Evolutionary conservation across 2,888 invertebrate species (phyloP).

Genomic region (Volucella inanis): DNA sequence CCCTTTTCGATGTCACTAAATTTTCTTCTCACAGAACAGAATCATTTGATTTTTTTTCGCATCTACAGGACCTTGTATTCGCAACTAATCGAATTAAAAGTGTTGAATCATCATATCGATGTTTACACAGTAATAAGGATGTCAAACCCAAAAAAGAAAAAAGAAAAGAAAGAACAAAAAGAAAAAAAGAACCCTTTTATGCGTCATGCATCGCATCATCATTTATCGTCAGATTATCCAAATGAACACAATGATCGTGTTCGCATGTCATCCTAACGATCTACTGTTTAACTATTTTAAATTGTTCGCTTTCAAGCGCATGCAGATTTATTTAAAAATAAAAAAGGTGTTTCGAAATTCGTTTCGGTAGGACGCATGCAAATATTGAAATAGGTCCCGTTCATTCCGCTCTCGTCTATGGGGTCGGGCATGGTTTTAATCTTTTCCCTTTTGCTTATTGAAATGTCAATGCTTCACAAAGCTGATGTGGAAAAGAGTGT

Average conservation of each 20-base stretch:
- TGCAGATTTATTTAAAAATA: conserved; percentile 58
- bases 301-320: conserved; percentile 30
- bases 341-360: conserved; percentile 68
- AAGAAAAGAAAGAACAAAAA: background rate
- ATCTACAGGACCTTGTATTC: conserved; percentile 17
- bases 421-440: conserved; percentile 36
- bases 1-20: conserved; percentile 39
- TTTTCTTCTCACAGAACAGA: conserved; percentile 5
- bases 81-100: conserved; percentile 69
- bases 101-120: conserved; percentile 71
- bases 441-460: conserved; percentile 55
- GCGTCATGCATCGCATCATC: conserved; percentile 70
- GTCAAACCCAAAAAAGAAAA: conserved; percentile 43
- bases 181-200: conserved; percentile 60
- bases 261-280: conserved; percentile 64
- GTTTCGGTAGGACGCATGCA: conserved; percentile 68
- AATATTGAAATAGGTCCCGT: conserved; percentile 68
- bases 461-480: conserved; percentile 51
- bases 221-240: conserved; percentile 75
- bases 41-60: conserved; percentile 3
- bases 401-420: conserved; percentile 8
- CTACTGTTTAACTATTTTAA: conserved; percentile 46
- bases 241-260: conserved; percentile 67
- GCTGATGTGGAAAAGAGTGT: conserved; percentile 44
- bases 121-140: conserved; percentile 73